phyloP scores from a whole-genome alignment of 2,113 vertebrate genomes.

The Anolis sagrei region DNA sequence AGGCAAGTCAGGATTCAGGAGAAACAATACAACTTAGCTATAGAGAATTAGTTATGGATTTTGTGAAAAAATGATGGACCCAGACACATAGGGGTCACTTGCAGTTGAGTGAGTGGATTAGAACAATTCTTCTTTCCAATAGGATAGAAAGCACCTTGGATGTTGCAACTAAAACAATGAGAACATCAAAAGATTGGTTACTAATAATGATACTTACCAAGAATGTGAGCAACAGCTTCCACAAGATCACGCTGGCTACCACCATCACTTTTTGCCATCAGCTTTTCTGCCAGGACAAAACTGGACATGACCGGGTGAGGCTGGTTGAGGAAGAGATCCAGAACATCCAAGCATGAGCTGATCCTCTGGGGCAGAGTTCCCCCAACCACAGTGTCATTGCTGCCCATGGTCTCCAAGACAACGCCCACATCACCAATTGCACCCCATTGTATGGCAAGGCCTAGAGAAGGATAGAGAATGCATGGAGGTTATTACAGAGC shows the following conservation, averaged over 20 bases:
- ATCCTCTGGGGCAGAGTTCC: conserved; percentile 93
- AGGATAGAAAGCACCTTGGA: neutral
- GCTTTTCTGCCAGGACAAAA: conserved; percentile 92
- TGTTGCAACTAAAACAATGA: neutral
- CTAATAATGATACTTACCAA: conserved; percentile 80
- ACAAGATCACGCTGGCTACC: conserved; percentile 80
- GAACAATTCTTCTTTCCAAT: neutral
- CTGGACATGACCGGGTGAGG: conserved; percentile 88
- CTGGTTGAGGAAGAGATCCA: conserved; percentile 90
- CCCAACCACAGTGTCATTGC: conserved; percentile 82
- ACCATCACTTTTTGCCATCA: conserved; percentile 62
- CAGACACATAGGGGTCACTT: neutral
- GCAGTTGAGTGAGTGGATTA: neutral
- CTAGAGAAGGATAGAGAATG: conserved; percentile 57
- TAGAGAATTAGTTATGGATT: neutral
- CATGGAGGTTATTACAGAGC: conserved; percentile 3
- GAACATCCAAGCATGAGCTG: conserved; percentile 89
- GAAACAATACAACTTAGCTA: neutral
- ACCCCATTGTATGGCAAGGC: conserved; percentile 94
- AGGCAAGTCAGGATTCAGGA: no score
- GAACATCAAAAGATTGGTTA: neutral
- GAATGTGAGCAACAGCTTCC: conserved; percentile 89
- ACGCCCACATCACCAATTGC: conserved; percentile 95
- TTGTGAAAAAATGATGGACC: neutral
- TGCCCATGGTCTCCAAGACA: conserved; percentile 85